A percentile compares a stretch with the other conserved stretches of the same genome.
phyloP scores from a whole-genome alignment of 2,797 vertebrate species.

The Macrochelys suwanniensis region DNA sequence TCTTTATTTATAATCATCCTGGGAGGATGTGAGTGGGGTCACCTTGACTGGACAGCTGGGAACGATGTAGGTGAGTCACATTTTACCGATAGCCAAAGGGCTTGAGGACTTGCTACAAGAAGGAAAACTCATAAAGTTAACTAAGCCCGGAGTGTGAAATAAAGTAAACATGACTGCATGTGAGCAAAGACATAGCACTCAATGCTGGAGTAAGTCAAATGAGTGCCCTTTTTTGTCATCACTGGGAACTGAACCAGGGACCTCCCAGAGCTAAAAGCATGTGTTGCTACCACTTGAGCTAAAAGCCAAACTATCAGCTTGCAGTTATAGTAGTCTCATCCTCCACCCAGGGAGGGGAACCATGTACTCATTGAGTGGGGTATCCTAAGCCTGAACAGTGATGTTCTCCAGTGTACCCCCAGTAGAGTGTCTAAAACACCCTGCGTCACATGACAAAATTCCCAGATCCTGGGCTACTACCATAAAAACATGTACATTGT shows the following conservation, averaged over 20 bases:
- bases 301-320: not conserved
- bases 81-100: not conserved
- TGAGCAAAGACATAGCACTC: not conserved
- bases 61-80: not conserved
- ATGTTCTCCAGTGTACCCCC: not conserved
- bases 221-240: not conserved
- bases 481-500: not conserved
- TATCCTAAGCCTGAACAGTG: not conserved
- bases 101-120: not conserved
- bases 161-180: not conserved
- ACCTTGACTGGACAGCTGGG: not conserved
- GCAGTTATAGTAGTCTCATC: not conserved
- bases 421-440: rapidly evolving
- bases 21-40: slow-evolving; percentile 23
- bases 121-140: not conserved
- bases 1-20: slow-evolving; percentile 60
- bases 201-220: not conserved
- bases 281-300: not conserved
- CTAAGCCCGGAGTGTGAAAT: not conserved
- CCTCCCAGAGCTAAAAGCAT: not conserved
- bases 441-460: rapidly evolving
- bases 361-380: not conserved
- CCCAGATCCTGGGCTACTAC: not conserved
- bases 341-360: not conserved
- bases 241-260: not conserved